phyloP scores from a whole-genome alignment of 1,140 invertebrate species.

The Caligus rogercresseyi region DNA sequence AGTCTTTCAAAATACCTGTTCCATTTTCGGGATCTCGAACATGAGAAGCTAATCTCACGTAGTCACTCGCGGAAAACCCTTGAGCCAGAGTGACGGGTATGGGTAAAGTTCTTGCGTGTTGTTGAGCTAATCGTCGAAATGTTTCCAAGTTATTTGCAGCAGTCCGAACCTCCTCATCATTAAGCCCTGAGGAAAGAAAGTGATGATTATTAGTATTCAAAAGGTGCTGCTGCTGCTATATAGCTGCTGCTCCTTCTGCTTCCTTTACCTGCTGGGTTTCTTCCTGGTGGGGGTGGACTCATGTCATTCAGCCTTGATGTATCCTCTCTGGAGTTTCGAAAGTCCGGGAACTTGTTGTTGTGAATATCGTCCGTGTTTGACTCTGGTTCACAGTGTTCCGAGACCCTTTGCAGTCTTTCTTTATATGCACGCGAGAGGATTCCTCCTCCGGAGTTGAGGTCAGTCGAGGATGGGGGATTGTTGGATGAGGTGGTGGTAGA shows the following conservation, averaged over 20 bases:
- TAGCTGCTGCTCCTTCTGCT: too few species aligned
- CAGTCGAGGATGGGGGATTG: not conserved
- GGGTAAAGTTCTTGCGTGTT: conserved; percentile 6
- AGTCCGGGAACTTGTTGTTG: not conserved
- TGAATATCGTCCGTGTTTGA: not conserved
- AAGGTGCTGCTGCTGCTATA: too few species aligned
- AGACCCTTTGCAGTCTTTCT: not conserved
- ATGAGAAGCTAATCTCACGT: conserved; percentile 5
- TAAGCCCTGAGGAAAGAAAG: not conserved
- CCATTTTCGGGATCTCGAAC: conserved; percentile 15
- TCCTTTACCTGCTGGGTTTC: not conserved
- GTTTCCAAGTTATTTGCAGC: conserved; percentile 9
- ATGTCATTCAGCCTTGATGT: not conserved
- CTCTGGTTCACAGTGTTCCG: not conserved
- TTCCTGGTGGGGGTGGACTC: not conserved
- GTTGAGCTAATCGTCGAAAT: conserved; percentile 15
- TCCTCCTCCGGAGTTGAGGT: too few species aligned
- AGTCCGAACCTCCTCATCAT: conserved; percentile 3
- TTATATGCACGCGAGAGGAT: not conserved
- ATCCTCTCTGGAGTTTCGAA: not conserved
- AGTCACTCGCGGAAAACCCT: conserved; percentile 12
- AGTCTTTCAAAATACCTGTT: not conserved
- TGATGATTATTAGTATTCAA: not conserved
- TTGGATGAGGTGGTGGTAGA: not conserved
- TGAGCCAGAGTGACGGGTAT: not conserved